These are phyloP conservation scores for Acanthoscelides obtectus DNA, from an alignment of 2,888 invertebrate genomes.

Conservation along the genomic window DNA sequence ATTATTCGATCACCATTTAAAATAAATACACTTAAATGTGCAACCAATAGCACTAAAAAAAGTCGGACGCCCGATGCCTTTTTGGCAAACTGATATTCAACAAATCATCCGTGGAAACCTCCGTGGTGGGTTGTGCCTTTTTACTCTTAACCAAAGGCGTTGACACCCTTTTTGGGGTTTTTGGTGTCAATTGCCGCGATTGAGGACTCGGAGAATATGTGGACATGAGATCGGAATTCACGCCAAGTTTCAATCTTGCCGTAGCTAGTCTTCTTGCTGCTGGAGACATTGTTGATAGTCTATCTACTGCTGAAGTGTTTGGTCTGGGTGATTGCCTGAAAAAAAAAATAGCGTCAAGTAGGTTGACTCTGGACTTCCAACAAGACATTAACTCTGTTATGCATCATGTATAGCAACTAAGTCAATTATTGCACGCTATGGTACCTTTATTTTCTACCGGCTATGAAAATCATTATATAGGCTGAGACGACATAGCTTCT, in stretches of 20 bases:
- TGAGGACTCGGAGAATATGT: conserved; percentile 54
- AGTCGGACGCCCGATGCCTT: conserved; percentile 76
- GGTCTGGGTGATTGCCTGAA: conserved; percentile 51
- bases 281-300: conserved; percentile 89
- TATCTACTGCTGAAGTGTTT: conserved; percentile 63
- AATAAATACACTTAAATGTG: conserved; percentile 1
- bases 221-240: conserved; percentile 41
- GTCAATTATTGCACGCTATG: too few relatives aligned
- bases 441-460: too few relatives aligned
- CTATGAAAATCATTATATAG: too few relatives aligned
- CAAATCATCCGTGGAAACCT: conserved; percentile 75
- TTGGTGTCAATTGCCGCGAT: conserved; percentile 21
- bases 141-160: conserved; percentile 47
- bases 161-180: conserved; percentile 37
- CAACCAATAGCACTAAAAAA: conserved; percentile 51
- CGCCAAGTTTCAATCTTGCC: conserved; percentile 49
- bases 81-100: conserved; percentile 72
- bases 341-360: background rate
- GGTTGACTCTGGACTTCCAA: too few relatives aligned
- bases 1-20: background rate
- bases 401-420: too few relatives aligned
- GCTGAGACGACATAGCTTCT: too few relatives aligned
- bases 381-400: too few relatives aligned
- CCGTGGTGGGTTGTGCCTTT: conserved; percentile 41
- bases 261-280: conserved; percentile 87